Conservation (phyloP, 2,888 invertebrate species). For the Pyrochroa serraticornis region DNA sequence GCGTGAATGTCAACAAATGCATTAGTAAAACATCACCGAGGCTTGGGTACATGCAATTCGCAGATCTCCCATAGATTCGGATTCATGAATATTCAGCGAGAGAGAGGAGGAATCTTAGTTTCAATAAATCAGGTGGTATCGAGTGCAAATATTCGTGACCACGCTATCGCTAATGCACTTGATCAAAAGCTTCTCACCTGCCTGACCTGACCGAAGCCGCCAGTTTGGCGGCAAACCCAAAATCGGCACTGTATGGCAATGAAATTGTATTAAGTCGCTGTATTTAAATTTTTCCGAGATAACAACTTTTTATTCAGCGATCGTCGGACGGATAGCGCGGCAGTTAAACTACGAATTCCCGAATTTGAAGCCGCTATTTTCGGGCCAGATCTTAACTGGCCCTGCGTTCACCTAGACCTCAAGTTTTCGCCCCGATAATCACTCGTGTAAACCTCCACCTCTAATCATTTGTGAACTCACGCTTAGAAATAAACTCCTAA, state of each 20-base stretch:
- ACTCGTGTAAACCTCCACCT: too few relatives aligned
- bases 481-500: too few relatives aligned
- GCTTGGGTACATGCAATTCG: slow-evolving; percentile 17
- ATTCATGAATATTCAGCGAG: slow-evolving; percentile 35
- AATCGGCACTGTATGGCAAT: slow-evolving; percentile 2
- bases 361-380: slow-evolving; percentile 14
- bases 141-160: slow-evolving; percentile 36
- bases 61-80: slow-evolving; percentile 29
- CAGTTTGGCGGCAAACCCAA: slow-evolving; percentile 1
- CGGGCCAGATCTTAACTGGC: neutral
- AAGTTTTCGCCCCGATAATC: too few relatives aligned
- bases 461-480: too few relatives aligned
- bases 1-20: slow-evolving; percentile 25
- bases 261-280: slow-evolving; percentile 5
- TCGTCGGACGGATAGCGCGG: slow-evolving; percentile 11
- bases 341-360: slow-evolving; percentile 15
- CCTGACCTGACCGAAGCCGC: slow-evolving; percentile 6
- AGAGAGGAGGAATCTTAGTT: slow-evolving; percentile 31
- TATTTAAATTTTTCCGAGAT: slow-evolving; percentile 16
- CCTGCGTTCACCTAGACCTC: too few relatives aligned
- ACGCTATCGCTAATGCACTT: slow-evolving; percentile 28
- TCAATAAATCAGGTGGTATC: slow-evolving; percentile 34
- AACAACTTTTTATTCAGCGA: slow-evolving; percentile 14
- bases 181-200: slow-evolving; percentile 23
- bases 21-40: slow-evolving; percentile 17